These are phyloP conservation scores for Erebia ligea DNA, from an alignment of 2,888 invertebrate genomes.

Conservation along the genomic window DNA sequence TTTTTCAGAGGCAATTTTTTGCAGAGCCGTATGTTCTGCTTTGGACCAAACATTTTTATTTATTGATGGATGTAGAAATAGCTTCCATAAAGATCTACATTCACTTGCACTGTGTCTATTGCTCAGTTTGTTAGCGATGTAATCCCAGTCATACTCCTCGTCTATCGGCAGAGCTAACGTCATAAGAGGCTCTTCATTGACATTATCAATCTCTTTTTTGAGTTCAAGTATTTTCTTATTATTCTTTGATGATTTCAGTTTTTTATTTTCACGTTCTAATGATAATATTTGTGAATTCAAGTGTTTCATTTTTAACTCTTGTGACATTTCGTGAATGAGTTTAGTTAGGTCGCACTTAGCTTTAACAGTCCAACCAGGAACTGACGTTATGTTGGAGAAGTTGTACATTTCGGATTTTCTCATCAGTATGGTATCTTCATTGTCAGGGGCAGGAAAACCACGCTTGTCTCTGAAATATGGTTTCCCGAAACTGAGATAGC, in stretches of 20 bases:
- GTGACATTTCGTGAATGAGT: constrained; percentile 70
- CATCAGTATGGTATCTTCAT: constrained; percentile 82
- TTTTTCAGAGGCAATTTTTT: constrained; percentile 56
- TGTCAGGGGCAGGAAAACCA: constrained; percentile 80
- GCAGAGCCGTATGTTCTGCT: constrained; percentile 56
- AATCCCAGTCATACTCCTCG: constrained; percentile 84
- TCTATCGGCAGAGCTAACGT: constrained; percentile 62
- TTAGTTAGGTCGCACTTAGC: constrained; percentile 82
- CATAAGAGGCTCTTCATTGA: constrained; percentile 52
- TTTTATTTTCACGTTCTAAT: constrained; percentile 46
- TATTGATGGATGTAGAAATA: constrained; percentile 86
- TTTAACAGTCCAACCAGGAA: constrained; percentile 80
- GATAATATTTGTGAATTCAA: constrained; percentile 51
- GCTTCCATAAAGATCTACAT: constrained; percentile 88
- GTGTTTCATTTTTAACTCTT: constrained; percentile 50
- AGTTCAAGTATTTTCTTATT: constrained; percentile 44
- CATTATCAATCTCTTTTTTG: constrained; percentile 47
- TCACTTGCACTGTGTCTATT: constrained; percentile 85
- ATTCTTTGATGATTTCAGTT: constrained; percentile 31
- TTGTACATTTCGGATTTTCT: constrained; percentile 66
- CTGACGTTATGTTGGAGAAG: constrained; percentile 69
- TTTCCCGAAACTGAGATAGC: constrained; percentile 73
- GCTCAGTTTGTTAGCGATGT: constrained; percentile 72
- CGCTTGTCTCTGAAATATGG: constrained; percentile 87
- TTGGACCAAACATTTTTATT: constrained; percentile 76